Percentiles rank a stretch among this genome's conserved stretches.
phyloP scores from a whole-genome alignment of 2,888 invertebrate genomes.

The Oxyscelio sp. region DNA sequence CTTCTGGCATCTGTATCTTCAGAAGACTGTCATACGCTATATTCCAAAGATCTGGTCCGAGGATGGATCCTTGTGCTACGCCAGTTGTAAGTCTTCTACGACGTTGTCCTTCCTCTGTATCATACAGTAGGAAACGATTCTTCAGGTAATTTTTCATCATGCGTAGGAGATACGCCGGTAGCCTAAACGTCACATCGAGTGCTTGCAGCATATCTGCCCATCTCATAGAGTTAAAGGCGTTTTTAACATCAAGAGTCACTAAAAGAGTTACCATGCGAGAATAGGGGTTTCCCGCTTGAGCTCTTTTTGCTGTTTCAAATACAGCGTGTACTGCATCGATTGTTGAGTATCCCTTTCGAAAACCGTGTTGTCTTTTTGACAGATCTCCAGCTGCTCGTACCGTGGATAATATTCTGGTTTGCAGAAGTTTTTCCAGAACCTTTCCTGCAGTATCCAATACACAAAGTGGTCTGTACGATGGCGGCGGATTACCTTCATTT shows the following conservation, averaged over 20 bases:
- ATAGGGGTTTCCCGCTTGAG: constrained; percentile 23
- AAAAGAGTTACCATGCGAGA: constrained; percentile 54
- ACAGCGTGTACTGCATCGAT: constrained; percentile 59
- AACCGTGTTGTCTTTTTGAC: constrained; percentile 66
- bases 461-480: constrained; percentile 14
- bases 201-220: constrained; percentile 61
- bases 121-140: constrained; percentile 50
- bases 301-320: constrained; percentile 26
- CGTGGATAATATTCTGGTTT: not conserved
- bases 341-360: constrained; percentile 68
- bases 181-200: constrained; percentile 35
- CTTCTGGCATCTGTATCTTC: constrained; percentile 49
- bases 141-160: constrained; percentile 63
- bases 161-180: constrained; percentile 54
- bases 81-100: constrained; percentile 56
- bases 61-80: constrained; percentile 69
- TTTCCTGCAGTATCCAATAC: not conserved
- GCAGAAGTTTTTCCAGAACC: not conserved
- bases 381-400: not conserved
- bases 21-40: constrained; percentile 70
- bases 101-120: constrained; percentile 47
- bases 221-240: constrained; percentile 45
- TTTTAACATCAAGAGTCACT: constrained; percentile 45
- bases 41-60: constrained; percentile 75
- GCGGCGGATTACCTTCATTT: no score